Percentiles rank a stretch among this genome's conserved stretches.
phyloP scores from a whole-genome alignment of 2,888 invertebrate genomes.

The Entomobrya proxima region DNA sequence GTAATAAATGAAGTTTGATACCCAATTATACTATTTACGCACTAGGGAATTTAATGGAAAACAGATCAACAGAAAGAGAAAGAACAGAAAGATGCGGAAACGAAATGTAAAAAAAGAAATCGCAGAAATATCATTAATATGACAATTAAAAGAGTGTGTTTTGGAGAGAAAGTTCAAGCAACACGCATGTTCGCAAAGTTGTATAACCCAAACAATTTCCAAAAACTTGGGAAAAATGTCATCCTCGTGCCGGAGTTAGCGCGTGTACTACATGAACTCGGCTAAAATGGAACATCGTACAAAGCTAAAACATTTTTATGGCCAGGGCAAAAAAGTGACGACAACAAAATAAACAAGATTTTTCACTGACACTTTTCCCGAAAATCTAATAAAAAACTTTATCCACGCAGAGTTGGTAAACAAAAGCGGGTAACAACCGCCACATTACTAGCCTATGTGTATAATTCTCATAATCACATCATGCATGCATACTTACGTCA shows the following conservation, averaged over 20 bases:
- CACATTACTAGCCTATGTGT: neutral
- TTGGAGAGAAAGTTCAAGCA: neutral
- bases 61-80: neutral
- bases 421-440: neutral
- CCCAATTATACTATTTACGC: too few species aligned
- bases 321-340: neutral
- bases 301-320: neutral
- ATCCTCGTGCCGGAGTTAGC: neutral
- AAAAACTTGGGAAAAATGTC: slow-evolving; percentile 8
- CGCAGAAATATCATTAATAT: slow-evolving; percentile 2
- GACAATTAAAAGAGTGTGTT: neutral
- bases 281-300: neutral
- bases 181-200: neutral
- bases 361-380: slow-evolving; percentile 10
- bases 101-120: too few species aligned
- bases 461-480: too few species aligned
- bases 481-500: neutral
- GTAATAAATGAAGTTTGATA: too few species aligned
- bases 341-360: neutral
- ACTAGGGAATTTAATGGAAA: neutral
- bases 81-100: neutral
- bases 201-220: neutral
- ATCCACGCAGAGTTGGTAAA: neutral
- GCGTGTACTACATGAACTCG: neutral
- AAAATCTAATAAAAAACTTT: neutral